Base-by-base conservation (phyloP, 2,113 vertebrate genomes). In the Ameiurus melas region DNA sequence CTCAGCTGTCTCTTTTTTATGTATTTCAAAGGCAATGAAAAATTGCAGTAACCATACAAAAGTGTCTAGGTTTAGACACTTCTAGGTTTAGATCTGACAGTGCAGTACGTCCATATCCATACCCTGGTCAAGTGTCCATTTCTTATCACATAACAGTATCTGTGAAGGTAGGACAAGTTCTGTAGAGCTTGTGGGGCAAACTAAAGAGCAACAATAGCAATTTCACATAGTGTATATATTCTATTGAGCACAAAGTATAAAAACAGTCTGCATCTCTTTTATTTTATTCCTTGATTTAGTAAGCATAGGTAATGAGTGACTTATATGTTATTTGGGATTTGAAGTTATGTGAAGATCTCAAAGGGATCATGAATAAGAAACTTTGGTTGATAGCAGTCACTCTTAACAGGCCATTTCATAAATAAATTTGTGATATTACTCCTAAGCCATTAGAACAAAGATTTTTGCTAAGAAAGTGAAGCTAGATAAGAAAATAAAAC, bases 1-100 rank as follows among this genome's bases (percentile, higher is more conserved):
- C 47, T 70, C 22, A 70, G 25, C 70, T 62, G 25, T 77, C 55
- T 58, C 71, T 43, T 71, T 85, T 43, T 86, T 75, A 33, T 55
- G 25, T 60, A 7, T 12, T 78, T 43, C 36, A 77, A 86, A 85
- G 30, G 68, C 12, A 85, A 22, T 78, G 27, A 64, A 64, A 60
- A 60, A 77, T 19, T 2, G 10, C 13, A 33, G 25, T 73, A 20
- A 64, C 22, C 17, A 20, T 51, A 62, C 14, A 33, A 9, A n/a
- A 4, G 22, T 58, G 36, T 20, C 30, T n/a, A 33, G 64, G 13
- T 19, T n/a, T 43, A n/a, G n/a, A n/a, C n/a, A n/a, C n/a, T n/a
- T n/a, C 10, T n/a, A 33, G 64, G 13, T 17, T 27, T n/a, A n/a
- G n/a, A n/a, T n/a, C n/a, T 19, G 53, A 57, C 7, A 55, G 9